Conservation (phyloP, 2,888 invertebrate genomes). For the Oligia latruncula region DNA sequence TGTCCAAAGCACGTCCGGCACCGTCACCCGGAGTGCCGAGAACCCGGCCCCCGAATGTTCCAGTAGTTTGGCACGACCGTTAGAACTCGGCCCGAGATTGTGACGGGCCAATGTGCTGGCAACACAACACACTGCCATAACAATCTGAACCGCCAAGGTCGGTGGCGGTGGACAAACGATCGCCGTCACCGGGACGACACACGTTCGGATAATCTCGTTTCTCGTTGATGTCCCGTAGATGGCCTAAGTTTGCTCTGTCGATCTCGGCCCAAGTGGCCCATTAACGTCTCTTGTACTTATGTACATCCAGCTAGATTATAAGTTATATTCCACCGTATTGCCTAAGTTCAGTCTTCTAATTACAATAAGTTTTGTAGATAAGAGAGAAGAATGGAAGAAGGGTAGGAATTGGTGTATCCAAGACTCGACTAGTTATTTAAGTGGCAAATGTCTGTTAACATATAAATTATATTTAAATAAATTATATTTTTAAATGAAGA, state of each 20-base stretch:
- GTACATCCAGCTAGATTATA: slow-evolving; percentile 28
- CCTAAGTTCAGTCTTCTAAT: slow-evolving; percentile 11
- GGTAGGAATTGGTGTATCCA: slow-evolving; percentile 13
- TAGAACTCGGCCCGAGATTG: background rate
- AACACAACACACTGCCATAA: background rate
- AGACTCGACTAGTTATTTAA: slow-evolving; percentile 15
- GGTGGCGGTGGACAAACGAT: background rate
- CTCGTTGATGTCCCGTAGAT: background rate
- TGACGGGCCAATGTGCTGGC: background rate
- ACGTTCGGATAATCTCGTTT: background rate
- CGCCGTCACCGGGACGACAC: background rate
- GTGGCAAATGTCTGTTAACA: slow-evolving; percentile 21
- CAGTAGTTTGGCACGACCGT: background rate
- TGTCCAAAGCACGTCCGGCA: background rate
- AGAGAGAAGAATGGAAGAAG: background rate
- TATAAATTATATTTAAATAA: slow-evolving; percentile 45
- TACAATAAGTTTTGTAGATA: slow-evolving; percentile 19
- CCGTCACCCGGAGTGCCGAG: background rate
- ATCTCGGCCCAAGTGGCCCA: background rate
- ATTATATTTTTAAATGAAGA: slow-evolving; percentile 17
- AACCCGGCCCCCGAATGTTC: background rate
- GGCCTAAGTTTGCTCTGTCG: background rate
- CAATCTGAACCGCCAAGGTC: background rate
- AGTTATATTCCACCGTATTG: slow-evolving; percentile 46
- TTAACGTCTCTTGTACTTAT: slow-evolving; percentile 11